Base-by-base conservation (phyloP, 35 echinoderm and acorn worm species). In the Hemicentrotus pulcherrimus region DNA sequence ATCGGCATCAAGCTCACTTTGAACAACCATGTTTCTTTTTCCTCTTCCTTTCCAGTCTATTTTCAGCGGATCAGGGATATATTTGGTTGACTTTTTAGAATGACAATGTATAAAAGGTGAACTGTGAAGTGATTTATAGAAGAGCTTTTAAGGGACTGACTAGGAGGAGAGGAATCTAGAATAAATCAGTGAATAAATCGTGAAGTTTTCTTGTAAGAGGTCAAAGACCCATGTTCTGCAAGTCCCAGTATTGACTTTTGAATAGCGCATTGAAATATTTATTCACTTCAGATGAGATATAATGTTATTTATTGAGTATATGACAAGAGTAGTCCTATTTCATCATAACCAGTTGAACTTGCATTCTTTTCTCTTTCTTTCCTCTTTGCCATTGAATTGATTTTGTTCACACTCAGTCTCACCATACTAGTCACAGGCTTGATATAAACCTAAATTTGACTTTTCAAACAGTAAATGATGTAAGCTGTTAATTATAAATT, bases 161-260 rank as follows among this genome's bases (percentile, higher is more conserved):
- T 78, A 18, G 22, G 22, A 28, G 22, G 19, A 78, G 19, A n/a
- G 65, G 65, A n/a, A 78, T 28, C 6, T 78, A 28, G 18, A 18
- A 78, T 78, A 78, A 78, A 78, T n/a, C 28, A n/a, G 65, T 78
- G 65, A 78, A 78, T 78, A 78, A 78, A 78, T 78, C 65, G 18
- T 78, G 65, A 78, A 28, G 19, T 28, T 28, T 78, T 78, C 65
- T 22, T 28, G 28, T 28, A 78, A 70, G 6, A 28, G 65, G 65
- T 78, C 65, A 78, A 78, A 78, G 65, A 78, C 65, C 15, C 65
- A 78, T 78, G 65, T 78, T 78, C 28, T 78, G 15, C n/a, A 22
- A 7, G 65, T 18, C 65, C 65, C 65, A 78, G 65, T 28, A 78
- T 78, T 78, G 65, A n/a, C 65, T 78, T 78, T 78, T 78, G 65